phyloP scores from a whole-genome alignment of 2,113 vertebrate species.

The Patagioenas fasciata region DNA sequence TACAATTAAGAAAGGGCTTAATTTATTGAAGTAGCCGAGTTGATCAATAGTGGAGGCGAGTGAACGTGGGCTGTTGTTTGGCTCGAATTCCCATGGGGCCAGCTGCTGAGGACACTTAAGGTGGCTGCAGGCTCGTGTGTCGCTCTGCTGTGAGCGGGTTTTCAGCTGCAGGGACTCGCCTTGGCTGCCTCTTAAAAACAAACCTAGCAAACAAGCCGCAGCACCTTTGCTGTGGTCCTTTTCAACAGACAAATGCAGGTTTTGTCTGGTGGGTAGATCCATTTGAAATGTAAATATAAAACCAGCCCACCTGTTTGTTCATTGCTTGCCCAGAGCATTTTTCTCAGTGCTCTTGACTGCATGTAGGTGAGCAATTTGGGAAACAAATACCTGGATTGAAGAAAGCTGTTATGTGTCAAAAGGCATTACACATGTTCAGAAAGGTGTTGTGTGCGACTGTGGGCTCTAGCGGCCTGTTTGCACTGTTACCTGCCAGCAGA shows the following conservation, averaged over 20 bases:
- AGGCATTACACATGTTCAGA: rapidly evolving
- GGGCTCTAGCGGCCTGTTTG: background rate
- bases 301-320: background rate
- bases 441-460: rapidly evolving
- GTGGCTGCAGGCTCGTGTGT: background rate
- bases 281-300: background rate
- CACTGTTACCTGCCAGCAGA: background rate
- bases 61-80: constrained; percentile 15
- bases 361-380: background rate
- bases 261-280: background rate
- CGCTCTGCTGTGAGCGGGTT: background rate
- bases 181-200: background rate
- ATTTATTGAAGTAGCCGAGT: constrained; percentile 32
- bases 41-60: background rate
- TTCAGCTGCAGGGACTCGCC: background rate
- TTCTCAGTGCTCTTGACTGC: background rate
- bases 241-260: background rate
- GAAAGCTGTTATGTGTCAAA: background rate
- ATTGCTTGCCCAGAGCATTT: background rate
- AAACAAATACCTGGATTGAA: background rate
- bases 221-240: background rate
- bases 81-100: background rate
- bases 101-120: constrained; percentile 15
- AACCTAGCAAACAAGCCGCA: background rate
- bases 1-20: constrained; percentile 56